Conservation (phyloP, 2,888 invertebrate species). For the Perizoma flavofasciatum region DNA sequence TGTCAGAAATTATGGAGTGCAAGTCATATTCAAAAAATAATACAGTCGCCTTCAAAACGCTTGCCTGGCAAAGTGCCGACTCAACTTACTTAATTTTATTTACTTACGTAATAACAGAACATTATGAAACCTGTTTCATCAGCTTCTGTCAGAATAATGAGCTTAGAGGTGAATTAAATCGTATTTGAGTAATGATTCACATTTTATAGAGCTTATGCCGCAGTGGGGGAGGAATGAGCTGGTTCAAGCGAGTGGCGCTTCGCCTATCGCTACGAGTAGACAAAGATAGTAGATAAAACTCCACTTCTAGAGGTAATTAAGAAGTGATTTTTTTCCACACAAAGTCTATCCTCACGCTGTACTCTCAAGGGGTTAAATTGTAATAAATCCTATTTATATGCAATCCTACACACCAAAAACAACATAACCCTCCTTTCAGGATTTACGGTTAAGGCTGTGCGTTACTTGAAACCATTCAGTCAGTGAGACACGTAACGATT, state of each 20-base stretch:
- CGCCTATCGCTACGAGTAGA: too few relatives aligned
- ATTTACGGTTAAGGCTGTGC: too few relatives aligned
- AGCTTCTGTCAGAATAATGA: slow-evolving; percentile 10
- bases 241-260: slow-evolving; percentile 1
- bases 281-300: too few relatives aligned
- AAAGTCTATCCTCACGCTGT: too few relatives aligned
- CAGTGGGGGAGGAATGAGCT: neutral
- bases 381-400: too few relatives aligned
- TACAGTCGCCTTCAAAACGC: neutral
- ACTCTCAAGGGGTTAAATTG: too few relatives aligned
- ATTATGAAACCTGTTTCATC: slow-evolving; percentile 1
- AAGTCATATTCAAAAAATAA: neutral
- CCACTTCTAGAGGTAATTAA: too few relatives aligned
- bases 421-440: too few relatives aligned
- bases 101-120: neutral
- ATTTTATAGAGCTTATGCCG: slow-evolving; percentile 11
- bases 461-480: too few relatives aligned
- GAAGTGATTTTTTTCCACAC: too few relatives aligned
- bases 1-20: slow-evolving; percentile 2
- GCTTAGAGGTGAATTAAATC: slow-evolving; percentile 10
- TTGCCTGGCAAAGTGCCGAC: neutral
- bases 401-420: too few relatives aligned
- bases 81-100: neutral
- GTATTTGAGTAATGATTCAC: slow-evolving; percentile 12
- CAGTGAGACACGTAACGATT: too few relatives aligned